Evolutionary conservation across 2,888 invertebrate species (phyloP), one percentile per base, ranked within the genome.

Genomic region (Apodemia hepburni): DNA sequence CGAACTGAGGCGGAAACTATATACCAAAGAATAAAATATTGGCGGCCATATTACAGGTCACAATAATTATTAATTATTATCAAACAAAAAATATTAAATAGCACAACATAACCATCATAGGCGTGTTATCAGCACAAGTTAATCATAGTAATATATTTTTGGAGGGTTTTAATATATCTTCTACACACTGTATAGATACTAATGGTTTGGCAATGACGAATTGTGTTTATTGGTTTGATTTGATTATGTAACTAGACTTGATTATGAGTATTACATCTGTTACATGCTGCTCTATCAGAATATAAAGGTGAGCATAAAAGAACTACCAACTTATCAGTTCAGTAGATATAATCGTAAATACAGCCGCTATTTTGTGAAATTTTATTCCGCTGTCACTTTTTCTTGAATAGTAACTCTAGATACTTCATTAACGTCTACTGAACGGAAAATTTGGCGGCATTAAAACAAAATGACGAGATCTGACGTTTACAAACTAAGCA

Each of bases 251-350:
- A 66, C 62, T 63, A 67, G 66, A 73, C 82, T 85, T 84, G 86
- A 85, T 89, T 87, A 82, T 87, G 88, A 84, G 83, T 78, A 73
- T 72, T 78, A 63, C 84, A 67, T 87, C 81, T 91, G 87, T 92
- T 92, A 83, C 92, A 92, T 86, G 92, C 92, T 88, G 92, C 92
- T 84, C 69, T 73, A 70, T 70, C 82, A 92, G 92, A 90, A 87
- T 79, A 68, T 92, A 89, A 92, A 90, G 92, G 92, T 92, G 85
- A 89, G 91, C 66, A 65, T 65, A 66, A 59, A 33, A 33, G 51
- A 17, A 4, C n/a, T 0, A 33, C 8, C 33, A 33, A 33, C 8
- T 33, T 33, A 33, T 33, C 33, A 8, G 33, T 33, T 33, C 33
- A 8, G 33, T 8, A 33, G 33, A 33, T 8, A 33, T 8, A 7